Evolutionary conservation across 2,797 vertebrate genomes (phyloP).

Genomic region (Pitangus sulphuratus): DNA sequence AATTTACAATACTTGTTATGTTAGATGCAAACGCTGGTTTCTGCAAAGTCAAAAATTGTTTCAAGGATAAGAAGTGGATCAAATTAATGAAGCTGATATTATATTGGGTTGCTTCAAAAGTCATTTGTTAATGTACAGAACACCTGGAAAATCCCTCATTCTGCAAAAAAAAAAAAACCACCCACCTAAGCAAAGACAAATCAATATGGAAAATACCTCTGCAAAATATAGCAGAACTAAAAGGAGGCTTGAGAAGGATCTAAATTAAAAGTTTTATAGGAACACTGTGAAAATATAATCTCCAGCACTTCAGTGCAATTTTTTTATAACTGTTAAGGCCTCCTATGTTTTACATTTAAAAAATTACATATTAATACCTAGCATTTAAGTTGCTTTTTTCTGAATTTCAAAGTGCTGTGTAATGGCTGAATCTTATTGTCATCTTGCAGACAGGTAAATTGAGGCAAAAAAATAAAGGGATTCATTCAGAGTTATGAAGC

Average conservation of each 20-base stretch:
- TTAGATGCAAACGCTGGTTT: constrained; percentile 8
- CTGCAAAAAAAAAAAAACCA: background rate
- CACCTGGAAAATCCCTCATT: constrained; percentile 46
- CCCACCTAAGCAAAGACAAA: background rate
- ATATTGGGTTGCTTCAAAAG: constrained; percentile 29
- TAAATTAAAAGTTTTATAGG: background rate
- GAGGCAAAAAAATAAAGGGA: background rate
- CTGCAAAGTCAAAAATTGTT: constrained; percentile 43
- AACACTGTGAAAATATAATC: background rate
- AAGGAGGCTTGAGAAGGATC: background rate
- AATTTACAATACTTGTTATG: constrained; percentile 49
- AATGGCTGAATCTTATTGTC: background rate
- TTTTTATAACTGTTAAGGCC: background rate
- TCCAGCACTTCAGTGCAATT: background rate
- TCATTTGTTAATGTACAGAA: constrained; percentile 43
- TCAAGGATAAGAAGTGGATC: constrained; percentile 31
- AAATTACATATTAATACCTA: background rate
- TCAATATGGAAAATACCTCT: background rate
- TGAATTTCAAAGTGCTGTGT: background rate
- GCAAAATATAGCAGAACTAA: background rate
- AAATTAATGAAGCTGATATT: constrained; percentile 52
- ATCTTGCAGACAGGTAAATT: background rate
- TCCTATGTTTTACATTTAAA: background rate
- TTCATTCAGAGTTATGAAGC: background rate
- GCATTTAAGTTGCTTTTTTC: background rate